Percentiles rank a stretch among this genome's conserved stretches.
Conservation (phyloP, 2,797 vertebrate genomes). For the Antrozous pallidus region DNA sequence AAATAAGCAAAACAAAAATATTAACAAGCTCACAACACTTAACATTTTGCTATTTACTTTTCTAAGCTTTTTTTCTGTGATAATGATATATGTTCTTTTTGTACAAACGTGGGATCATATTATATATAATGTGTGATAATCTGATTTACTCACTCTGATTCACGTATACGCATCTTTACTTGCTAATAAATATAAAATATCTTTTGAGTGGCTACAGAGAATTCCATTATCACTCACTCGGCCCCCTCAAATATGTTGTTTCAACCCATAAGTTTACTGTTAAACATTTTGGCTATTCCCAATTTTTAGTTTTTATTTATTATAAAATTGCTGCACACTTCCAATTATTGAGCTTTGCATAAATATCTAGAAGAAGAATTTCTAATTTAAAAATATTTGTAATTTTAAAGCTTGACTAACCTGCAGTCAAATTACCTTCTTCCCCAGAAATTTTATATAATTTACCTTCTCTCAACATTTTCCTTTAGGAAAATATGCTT, state of each 20-base stretch:
- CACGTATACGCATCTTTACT: not conserved
- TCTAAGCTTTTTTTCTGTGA: not conserved
- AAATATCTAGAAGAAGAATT: slow-evolving; percentile 4
- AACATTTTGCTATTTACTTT: not conserved
- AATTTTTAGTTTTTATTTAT: slow-evolving; percentile 21
- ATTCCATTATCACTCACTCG: not conserved
- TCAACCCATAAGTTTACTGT: not conserved
- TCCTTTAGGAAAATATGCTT: not conserved
- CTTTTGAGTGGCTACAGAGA: not conserved
- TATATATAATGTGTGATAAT: not conserved
- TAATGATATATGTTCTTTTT: not conserved
- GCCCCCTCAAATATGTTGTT: not conserved
- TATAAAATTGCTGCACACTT: not conserved
- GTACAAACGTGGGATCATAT: not conserved
- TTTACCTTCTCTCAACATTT: not conserved
- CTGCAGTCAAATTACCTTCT: not conserved
- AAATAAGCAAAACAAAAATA: slow-evolving; percentile 22
- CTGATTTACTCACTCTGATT: not conserved
- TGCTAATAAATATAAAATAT: not conserved
- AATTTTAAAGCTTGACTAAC: not conserved
- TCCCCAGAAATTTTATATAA: not conserved
- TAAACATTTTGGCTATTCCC: not conserved
- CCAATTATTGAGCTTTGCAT: not conserved
- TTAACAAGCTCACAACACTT: not conserved
- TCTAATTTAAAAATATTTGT: not conserved